phyloP scores from a whole-genome alignment of 1,140 invertebrate genomes.

The Temnothorax curvispinosus region DNA sequence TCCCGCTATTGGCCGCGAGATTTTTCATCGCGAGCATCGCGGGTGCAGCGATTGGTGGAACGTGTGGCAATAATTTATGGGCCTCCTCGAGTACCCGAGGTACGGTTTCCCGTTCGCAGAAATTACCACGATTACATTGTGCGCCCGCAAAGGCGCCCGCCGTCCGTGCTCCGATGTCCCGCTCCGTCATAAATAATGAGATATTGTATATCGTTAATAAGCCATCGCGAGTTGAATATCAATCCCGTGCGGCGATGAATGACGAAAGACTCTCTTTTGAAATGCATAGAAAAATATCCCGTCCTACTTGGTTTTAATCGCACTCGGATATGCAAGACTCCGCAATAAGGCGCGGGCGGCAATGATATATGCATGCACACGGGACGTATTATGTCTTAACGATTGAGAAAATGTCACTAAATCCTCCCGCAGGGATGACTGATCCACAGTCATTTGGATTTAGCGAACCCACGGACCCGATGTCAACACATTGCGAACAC shows the following conservation, averaged over 20 bases:
- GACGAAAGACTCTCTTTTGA: slow-evolving; percentile 58
- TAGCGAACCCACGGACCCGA: background rate
- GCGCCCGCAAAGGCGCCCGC: background rate
- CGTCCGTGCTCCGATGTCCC: slow-evolving; percentile 12
- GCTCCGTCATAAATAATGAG: slow-evolving; percentile 22
- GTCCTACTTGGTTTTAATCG: slow-evolving; percentile 36
- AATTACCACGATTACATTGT: slow-evolving; percentile 58
- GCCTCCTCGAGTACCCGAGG: slow-evolving; percentile 36
- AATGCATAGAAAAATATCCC: slow-evolving; percentile 50
- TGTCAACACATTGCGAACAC: background rate
- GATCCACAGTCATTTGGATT: background rate
- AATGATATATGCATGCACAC: background rate
- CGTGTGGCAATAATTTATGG: slow-evolving; percentile 68
- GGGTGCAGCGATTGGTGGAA: slow-evolving; percentile 66
- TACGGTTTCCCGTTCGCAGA: slow-evolving; percentile 27
- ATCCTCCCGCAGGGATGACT: background rate
- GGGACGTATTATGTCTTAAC: background rate
- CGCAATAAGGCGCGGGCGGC: background rate
- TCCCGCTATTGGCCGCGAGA: slow-evolving; percentile 58
- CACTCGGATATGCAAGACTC: background rate
- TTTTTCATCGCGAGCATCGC: slow-evolving; percentile 51
- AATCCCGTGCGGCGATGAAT: slow-evolving; percentile 22
- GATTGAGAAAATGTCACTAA: slow-evolving; percentile 4
- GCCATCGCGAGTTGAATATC: slow-evolving; percentile 59
- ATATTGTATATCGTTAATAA: slow-evolving; percentile 46